phyloP scores from a whole-genome alignment of 2,797 vertebrate species.

The Prunella strophiata region DNA sequence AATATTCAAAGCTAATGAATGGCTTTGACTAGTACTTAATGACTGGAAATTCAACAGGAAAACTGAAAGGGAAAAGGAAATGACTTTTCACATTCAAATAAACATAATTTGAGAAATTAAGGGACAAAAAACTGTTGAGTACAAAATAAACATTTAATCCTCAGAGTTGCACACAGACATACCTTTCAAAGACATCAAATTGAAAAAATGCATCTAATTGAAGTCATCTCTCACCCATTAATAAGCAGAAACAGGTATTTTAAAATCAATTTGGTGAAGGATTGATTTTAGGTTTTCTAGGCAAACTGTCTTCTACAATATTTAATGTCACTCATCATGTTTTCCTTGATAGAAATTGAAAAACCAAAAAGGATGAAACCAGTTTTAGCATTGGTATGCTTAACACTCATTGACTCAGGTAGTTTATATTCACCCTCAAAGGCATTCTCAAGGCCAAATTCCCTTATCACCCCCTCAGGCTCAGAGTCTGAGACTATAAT shows the following conservation, averaged over 20 bases:
- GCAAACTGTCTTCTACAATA: neutral
- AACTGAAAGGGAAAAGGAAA: neutral
- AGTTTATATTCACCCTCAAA: neutral
- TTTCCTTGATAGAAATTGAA: neutral
- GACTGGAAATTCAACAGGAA: neutral
- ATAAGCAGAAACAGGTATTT: neutral
- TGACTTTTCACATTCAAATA: neutral
- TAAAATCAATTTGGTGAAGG: neutral
- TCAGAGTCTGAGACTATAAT: neutral
- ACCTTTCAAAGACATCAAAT: neutral
- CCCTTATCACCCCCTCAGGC: neutral
- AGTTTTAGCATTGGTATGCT: neutral
- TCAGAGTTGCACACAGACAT: rapidly evolving
- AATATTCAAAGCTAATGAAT: neutral
- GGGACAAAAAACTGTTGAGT: neutral
- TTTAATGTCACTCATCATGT: neutral
- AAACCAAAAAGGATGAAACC: neutral
- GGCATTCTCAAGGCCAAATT: neutral
- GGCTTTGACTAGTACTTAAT: neutral
- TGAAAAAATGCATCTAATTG: neutral
- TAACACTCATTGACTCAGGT: neutral
- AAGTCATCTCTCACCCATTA: neutral
- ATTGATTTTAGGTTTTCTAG: neutral
- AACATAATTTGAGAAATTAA: neutral
- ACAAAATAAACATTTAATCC: neutral